These are phyloP conservation scores for Propithecus perrieri DNA, from an alignment of 2,797 vertebrate species.

Conservation along the genomic window DNA sequence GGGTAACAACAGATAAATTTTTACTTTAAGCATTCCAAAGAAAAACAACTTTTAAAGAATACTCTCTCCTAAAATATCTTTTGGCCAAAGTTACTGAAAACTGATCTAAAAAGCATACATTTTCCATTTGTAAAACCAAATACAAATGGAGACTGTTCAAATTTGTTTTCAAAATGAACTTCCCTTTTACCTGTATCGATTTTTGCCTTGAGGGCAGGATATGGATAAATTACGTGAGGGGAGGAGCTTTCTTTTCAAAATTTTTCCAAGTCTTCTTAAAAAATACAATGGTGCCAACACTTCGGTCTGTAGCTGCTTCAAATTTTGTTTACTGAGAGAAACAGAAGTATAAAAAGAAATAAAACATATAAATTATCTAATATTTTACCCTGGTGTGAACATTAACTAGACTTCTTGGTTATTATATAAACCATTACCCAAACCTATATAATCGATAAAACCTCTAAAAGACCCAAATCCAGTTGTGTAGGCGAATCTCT, in stretches of 20 bases:
- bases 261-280: neutral
- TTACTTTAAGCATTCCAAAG: neutral
- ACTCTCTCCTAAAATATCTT: neutral
- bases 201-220: neutral
- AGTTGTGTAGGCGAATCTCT: neutral
- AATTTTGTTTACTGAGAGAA: neutral
- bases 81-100: neutral
- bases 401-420: neutral
- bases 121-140: slow-evolving; percentile 32
- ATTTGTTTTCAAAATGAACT: slow-evolving; percentile 9
- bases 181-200: neutral
- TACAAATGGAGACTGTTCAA: neutral
- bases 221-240: neutral
- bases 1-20: neutral
- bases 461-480: neutral
- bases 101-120: neutral
- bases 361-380: neutral
- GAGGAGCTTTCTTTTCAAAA: neutral
- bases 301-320: neutral
- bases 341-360: neutral
- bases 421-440: neutral
- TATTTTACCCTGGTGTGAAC: neutral
- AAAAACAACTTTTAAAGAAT: slow-evolving; percentile 1
- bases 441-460: neutral
- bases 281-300: neutral